These are phyloP conservation scores for Drosophila cracens DNA, from an alignment of 2,888 invertebrate genomes.

Conservation along the genomic window DNA sequence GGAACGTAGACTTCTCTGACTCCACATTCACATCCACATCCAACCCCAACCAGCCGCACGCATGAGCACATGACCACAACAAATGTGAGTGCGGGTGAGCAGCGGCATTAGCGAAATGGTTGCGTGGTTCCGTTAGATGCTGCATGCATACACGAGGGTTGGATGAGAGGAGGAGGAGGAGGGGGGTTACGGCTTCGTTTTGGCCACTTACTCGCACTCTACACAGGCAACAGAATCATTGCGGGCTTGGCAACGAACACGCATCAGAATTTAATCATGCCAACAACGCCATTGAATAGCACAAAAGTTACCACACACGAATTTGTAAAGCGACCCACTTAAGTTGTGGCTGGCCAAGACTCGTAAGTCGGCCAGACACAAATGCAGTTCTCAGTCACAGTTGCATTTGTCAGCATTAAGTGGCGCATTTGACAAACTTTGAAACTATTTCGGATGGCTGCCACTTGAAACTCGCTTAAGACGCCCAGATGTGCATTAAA, in stretches of 20 bases:
- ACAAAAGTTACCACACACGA: slow-evolving; percentile 30
- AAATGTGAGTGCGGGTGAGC: slow-evolving; percentile 46
- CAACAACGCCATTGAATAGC: slow-evolving; percentile 54
- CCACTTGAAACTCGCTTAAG: not conserved
- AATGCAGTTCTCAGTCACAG: slow-evolving; percentile 24
- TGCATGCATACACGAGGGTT: not conserved
- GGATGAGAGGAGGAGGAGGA: not conserved
- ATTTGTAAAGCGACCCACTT: slow-evolving; percentile 49
- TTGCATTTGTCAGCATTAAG: slow-evolving; percentile 20
- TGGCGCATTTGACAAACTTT: slow-evolving; percentile 6
- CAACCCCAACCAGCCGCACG: slow-evolving; percentile 21
- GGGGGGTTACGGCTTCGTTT: slow-evolving; percentile 7
- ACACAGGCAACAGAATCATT: slow-evolving; percentile 63
- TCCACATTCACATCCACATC: slow-evolving; percentile 3
- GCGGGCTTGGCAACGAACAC: slow-evolving; percentile 42
- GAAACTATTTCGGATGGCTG: slow-evolving; percentile 1
- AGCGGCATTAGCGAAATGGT: slow-evolving; percentile 50
- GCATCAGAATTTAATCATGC: slow-evolving; percentile 75
- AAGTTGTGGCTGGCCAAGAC: slow-evolving; percentile 12
- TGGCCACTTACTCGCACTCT: slow-evolving; percentile 47
- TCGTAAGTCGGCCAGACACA: slow-evolving; percentile 47
- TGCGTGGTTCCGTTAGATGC: slow-evolving; percentile 18
- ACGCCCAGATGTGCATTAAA: slow-evolving; percentile 1
- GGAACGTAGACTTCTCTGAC: slow-evolving; percentile 38
- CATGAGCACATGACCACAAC: slow-evolving; percentile 59